Evolutionary conservation across 2,797 vertebrate species (phyloP), one percentile per base, ranked within the genome.

Genomic region (Galagoides demidoff): DNA sequence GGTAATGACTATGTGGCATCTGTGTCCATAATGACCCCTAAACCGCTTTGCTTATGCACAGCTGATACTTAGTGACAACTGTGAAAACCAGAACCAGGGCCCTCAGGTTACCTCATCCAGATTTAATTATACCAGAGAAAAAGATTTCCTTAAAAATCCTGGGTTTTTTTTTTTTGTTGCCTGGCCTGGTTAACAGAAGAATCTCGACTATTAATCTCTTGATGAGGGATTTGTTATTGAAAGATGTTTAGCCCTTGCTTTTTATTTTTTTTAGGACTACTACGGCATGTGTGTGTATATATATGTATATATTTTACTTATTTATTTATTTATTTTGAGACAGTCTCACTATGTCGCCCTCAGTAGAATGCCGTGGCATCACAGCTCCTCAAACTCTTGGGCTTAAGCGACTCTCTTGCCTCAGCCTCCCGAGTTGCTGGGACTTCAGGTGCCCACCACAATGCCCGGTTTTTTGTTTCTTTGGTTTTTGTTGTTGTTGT

Each of bases 121-220:
- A 68, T 68, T 37, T 71, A 81, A 92, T 96, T 84, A 89, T 92
- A 52, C 27, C 68, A 27, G 27, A 45, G 52, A 37, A 29, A 68
- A 71, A 7, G 11, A 52, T 27, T 61, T 13, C 78, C 73, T 61
- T 17, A 85, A 31, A 66, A 90, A 45, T 93, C 29, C 63, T 68
- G 49, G 45, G 45, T 23, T 68, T 43, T 31, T 68, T 68, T 49
- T 55, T 82, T 95, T 90, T 27, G 45, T 85, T 74, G 16, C 5
- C 6, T 90, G 37, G 7, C 86, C 76, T 90, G 63, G 55, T 71
- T 94, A 61, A 25, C 34, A 92, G 78, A 76, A 71, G 31, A 66
- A 43, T 92, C 71, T 76, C 37, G 13, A 61, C 43, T 64, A 2
- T 83, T 79, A 61, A 82, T 14, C 19, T 84, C 27, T 77, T 70